phyloP scores from a whole-genome alignment of 2,888 invertebrate genomes.

The Agriopis leucophaearia region DNA sequence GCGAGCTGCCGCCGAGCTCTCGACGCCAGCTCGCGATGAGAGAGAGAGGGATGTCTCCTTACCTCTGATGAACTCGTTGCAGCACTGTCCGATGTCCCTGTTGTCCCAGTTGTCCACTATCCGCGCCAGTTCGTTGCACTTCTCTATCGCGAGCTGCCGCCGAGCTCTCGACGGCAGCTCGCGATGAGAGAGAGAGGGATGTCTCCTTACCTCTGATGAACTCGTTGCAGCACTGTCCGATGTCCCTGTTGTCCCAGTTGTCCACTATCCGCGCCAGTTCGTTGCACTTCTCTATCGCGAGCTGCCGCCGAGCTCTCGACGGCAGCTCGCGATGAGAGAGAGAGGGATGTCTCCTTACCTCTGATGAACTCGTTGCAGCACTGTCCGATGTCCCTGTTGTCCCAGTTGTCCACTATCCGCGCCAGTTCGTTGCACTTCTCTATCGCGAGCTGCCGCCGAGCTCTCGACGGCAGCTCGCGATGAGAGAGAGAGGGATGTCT shows the following conservation, averaged over 20 bases:
- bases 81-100: constrained; percentile 96
- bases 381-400: constrained; percentile 95
- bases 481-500: not conserved
- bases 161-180: constrained; percentile 91
- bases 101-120: constrained; percentile 98
- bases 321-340: constrained; percentile 76
- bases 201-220: constrained; percentile 93
- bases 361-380: constrained; percentile 98
- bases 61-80: constrained; percentile 98
- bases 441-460: constrained; percentile 93
- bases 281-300: constrained; percentile 95
- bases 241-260: constrained; percentile 96
- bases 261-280: constrained; percentile 96
- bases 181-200: not conserved
- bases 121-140: constrained; percentile 95
- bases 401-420: constrained; percentile 97
- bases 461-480: constrained; percentile 88
- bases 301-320: constrained; percentile 91
- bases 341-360: constrained; percentile 83
- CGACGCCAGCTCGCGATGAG: constrained; percentile 84
- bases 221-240: constrained; percentile 97
- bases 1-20: constrained; percentile 93
- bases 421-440: constrained; percentile 96
- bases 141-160: constrained; percentile 94
- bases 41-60: not conserved